phyloP scores from a whole-genome alignment of 2,888 invertebrate genomes.

The Cephus nigrinus region DNA sequence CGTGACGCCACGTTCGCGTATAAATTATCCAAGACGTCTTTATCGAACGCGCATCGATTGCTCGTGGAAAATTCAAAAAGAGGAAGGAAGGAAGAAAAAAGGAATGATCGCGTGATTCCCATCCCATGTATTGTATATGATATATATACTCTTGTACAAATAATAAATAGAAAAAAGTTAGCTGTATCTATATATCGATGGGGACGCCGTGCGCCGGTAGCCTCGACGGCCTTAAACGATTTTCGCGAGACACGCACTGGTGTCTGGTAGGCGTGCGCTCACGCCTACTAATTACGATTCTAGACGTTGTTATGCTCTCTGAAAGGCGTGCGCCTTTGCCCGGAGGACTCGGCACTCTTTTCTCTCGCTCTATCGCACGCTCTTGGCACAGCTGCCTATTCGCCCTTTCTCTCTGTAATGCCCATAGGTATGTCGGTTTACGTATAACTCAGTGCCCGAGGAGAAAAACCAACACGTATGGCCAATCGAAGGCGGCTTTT shows the following conservation, averaged over 20 bases:
- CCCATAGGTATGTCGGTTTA: neutral
- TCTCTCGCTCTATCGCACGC: neutral
- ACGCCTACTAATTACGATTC: constrained; percentile 66
- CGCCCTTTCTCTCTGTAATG: neutral
- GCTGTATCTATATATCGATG: neutral
- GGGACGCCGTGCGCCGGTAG: constrained; percentile 19
- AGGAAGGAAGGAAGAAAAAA: neutral
- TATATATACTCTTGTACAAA: neutral
- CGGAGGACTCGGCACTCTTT: neutral
- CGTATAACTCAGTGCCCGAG: constrained; percentile 23
- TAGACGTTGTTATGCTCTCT: constrained; percentile 53
- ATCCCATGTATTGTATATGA: neutral
- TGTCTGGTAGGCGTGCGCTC: constrained; percentile 61
- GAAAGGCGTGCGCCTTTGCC: constrained; percentile 20
- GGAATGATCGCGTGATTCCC: neutral
- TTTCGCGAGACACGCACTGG: constrained; percentile 46
- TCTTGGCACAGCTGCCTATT: neutral
- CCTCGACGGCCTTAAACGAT: constrained; percentile 37
- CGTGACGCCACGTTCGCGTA: constrained; percentile 15
- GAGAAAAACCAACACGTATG: constrained; percentile 60
- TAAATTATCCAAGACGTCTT: neutral
- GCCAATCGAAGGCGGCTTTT: constrained; percentile 53
- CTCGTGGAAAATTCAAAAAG: neutral
- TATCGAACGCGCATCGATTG: neutral
- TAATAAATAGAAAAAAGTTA: neutral